Evolutionary conservation across 2,797 vertebrate species (phyloP).

Genomic region (Clamator glandarius): DNA sequence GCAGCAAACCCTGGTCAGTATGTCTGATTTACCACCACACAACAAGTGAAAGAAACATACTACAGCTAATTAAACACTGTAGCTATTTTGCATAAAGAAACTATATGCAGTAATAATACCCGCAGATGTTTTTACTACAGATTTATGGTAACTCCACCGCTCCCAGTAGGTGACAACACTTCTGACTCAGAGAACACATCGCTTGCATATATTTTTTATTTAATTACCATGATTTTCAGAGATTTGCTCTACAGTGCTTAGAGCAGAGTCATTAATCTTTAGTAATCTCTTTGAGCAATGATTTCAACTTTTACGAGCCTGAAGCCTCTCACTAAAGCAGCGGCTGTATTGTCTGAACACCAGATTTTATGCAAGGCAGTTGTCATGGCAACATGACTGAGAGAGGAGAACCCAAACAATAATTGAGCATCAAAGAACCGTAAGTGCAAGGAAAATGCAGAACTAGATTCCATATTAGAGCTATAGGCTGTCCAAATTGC

Average conservation of each 20-base stretch:
- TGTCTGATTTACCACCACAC: not conserved
- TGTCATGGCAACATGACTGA: constrained; percentile 15
- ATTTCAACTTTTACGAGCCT: constrained; percentile 50
- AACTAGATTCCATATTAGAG: constrained; percentile 5
- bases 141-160: not conserved
- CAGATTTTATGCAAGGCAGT: constrained; percentile 48
- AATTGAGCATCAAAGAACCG: constrained; percentile 39
- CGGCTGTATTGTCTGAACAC: not conserved
- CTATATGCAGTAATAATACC: not conserved
- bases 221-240: constrained; percentile 43
- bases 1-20: too few relatives aligned
- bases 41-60: not conserved
- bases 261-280: constrained; percentile 55
- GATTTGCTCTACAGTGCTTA: not conserved
- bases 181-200: not conserved
- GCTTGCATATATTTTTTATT: constrained; percentile 29
- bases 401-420: constrained; percentile 46
- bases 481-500: constrained; percentile 23
- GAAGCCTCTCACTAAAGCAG: constrained; percentile 11
- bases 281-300: constrained; percentile 58
- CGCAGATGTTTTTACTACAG: not conserved
- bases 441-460: constrained; percentile 33
- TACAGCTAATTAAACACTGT: not conserved
- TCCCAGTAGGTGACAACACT: constrained; percentile 12
- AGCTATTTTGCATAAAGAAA: not conserved